These are phyloP conservation scores for Elysia chlorotica DNA, from an alignment of 1,140 invertebrate species.

Conservation along the genomic window DNA sequence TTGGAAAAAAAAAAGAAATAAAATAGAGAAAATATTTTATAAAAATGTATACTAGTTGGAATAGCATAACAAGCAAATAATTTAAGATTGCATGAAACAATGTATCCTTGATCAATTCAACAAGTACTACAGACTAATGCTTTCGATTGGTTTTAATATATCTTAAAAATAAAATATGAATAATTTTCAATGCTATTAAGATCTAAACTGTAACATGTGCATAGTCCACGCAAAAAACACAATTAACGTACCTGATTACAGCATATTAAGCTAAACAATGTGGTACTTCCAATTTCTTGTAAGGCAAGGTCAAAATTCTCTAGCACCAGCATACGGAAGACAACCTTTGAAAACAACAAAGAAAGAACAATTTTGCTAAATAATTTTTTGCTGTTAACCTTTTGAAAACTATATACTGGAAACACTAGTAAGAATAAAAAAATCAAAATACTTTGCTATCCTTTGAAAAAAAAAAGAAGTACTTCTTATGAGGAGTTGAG, in stretches of 20 bases:
- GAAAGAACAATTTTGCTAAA: background rate
- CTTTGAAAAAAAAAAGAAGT: background rate
- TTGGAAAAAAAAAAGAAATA: background rate
- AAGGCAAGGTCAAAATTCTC: conserved; percentile 73
- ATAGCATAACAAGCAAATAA: background rate
- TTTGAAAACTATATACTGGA: background rate
- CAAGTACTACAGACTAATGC: too few species aligned
- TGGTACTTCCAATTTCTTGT: conserved; percentile 67
- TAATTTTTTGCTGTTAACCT: background rate
- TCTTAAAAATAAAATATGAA: too few species aligned
- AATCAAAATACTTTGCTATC: background rate
- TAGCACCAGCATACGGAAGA: conserved; percentile 73
- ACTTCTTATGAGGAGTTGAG: too few species aligned
- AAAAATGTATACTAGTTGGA: background rate
- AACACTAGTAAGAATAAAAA: background rate
- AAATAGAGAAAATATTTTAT: background rate
- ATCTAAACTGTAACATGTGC: background rate
- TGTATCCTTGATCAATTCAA: too few species aligned
- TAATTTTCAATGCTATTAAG: too few species aligned
- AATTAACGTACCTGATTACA: conserved; percentile 68
- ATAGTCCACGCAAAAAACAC: background rate
- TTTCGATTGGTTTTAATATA: background rate
- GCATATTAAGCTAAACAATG: conserved; percentile 75
- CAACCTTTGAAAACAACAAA: conserved; percentile 62
- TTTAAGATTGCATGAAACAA: too few species aligned